Percentiles rank a stretch among this genome's conserved stretches.
phyloP scores from a whole-genome alignment of 2,113 vertebrate species.

The Psilopogon haemacephalus region DNA sequence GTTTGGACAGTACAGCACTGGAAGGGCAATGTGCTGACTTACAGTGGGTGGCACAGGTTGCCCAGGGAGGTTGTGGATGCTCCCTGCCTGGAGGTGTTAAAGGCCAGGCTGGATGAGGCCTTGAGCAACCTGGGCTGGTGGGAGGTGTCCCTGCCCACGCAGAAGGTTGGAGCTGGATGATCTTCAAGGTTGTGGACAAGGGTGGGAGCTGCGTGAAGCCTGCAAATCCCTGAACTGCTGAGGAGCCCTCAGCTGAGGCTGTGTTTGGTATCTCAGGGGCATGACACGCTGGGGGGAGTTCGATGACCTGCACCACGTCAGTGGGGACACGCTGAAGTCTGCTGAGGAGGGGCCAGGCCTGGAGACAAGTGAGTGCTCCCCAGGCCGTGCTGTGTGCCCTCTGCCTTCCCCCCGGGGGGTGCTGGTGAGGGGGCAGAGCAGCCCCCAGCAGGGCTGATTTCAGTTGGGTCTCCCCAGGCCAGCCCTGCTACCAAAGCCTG shows the following conservation, averaged over 20 bases:
- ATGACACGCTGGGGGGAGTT: constrained; percentile 95
- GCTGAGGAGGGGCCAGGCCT: constrained; percentile 17
- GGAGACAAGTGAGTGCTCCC: constrained; percentile 55
- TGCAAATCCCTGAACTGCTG: background rate
- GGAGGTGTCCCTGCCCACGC: too few species aligned
- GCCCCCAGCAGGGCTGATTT: background rate
- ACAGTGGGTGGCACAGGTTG: too few species aligned
- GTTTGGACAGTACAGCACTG: too few species aligned
- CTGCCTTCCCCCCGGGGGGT: too few species aligned
- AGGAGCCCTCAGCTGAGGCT: background rate
- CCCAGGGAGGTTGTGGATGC: too few species aligned
- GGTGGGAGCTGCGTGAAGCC: background rate
- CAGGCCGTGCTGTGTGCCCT: background rate
- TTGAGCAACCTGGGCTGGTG: too few species aligned
- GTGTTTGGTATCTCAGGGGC: constrained; percentile 76
- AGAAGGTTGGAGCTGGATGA: too few species aligned
- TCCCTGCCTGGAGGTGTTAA: too few species aligned
- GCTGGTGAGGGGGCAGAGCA: background rate
- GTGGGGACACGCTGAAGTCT: constrained; percentile 72
- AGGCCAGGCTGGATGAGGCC: too few species aligned
- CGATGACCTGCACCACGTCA: constrained; percentile 86
- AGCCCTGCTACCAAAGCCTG: constrained; percentile 67
- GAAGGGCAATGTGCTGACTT: background rate
- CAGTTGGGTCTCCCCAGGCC: constrained; percentile 62
- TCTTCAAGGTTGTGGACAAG: background rate